Conservation (phyloP, 2,797 vertebrate genomes). For the Aythya fuligula region DNA sequence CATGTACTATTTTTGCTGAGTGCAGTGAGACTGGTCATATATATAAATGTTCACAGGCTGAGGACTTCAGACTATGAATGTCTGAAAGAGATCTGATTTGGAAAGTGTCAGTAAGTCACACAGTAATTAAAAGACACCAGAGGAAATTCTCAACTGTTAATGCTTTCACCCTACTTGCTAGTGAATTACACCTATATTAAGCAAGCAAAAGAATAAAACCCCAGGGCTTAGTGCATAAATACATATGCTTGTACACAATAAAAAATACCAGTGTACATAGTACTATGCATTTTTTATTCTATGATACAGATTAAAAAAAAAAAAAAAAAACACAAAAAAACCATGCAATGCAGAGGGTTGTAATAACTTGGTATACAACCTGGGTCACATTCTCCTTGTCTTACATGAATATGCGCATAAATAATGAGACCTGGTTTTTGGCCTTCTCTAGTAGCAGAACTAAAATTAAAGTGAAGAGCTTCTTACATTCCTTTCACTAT, state of each 20-base stretch:
- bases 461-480: background rate
- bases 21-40: background rate
- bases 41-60: background rate
- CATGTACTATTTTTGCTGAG: background rate
- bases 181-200: background rate
- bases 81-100: background rate
- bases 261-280: background rate
- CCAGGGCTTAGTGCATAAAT: background rate
- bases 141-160: background rate
- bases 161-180: background rate
- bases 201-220: background rate
- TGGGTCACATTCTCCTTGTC: background rate
- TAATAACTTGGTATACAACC: background rate
- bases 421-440: background rate
- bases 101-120: background rate
- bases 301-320: background rate
- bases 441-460: background rate
- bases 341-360: background rate
- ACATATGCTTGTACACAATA: background rate
- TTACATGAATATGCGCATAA: background rate
- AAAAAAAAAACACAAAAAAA: background rate
- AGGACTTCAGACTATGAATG: background rate
- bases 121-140: background rate
- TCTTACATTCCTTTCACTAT: background rate
- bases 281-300: background rate